Conservation (phyloP, 2,113 vertebrate species). For the Halcyon malimbica region DNA sequence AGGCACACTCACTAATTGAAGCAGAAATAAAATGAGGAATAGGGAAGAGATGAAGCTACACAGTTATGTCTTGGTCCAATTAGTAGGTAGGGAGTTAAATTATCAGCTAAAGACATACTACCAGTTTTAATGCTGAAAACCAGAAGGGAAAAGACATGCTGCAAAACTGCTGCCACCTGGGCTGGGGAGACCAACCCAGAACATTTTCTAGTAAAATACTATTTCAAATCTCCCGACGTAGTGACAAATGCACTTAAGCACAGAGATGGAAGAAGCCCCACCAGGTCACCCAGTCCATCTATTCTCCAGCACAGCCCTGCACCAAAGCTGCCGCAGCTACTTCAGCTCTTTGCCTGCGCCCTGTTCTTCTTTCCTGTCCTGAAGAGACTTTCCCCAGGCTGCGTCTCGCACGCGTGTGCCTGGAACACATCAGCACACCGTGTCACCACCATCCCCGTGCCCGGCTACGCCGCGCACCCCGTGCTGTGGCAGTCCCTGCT, state of each 20-base stretch:
- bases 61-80: constrained; percentile 59
- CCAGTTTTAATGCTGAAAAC: constrained; percentile 42
- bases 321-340: background rate
- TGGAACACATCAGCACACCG: accelerated
- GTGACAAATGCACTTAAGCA: constrained; percentile 11
- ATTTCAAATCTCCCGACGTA: constrained; percentile 24
- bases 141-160: constrained; percentile 19
- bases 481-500: accelerated
- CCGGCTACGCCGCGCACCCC: accelerated
- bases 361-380: background rate
- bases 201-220: constrained; percentile 7
- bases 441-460: accelerated
- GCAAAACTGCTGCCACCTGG: constrained; percentile 46
- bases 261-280: background rate
- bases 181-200: background rate
- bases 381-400: accelerated
- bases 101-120: constrained; percentile 46
- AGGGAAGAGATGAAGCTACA: constrained; percentile 55
- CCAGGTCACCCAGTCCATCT: background rate
- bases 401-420: accelerated
- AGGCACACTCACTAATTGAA: constrained; percentile 54
- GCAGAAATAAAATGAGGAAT: constrained; percentile 58
- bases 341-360: background rate
- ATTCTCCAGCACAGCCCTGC: background rate
- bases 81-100: constrained; percentile 64